Conservation (phyloP, 2,113 vertebrate species). For the Lepisosteus osseus region DNA sequence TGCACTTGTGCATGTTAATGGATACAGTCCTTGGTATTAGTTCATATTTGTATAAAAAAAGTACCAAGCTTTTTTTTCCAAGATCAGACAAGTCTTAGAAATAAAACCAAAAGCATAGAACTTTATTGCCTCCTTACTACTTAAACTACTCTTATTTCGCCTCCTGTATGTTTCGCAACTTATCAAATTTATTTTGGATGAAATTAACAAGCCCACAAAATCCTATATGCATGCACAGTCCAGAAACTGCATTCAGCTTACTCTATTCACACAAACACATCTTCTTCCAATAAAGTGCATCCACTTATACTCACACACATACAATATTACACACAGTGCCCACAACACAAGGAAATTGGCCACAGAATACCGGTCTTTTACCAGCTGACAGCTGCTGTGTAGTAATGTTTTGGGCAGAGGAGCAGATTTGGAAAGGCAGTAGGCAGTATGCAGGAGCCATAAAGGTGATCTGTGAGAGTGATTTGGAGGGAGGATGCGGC, state of each 20-base stretch:
- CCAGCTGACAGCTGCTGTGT: conserved; percentile 34
- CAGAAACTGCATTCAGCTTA: conserved; percentile 18
- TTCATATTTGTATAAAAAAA: neutral
- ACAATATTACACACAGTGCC: neutral
- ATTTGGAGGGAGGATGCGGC: conserved; percentile 43
- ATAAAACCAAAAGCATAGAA: too few species aligned
- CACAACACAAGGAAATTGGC: neutral
- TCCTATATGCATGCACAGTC: neutral
- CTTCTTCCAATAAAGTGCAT: neutral
- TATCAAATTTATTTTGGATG: too few species aligned
- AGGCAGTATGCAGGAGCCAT: conserved; percentile 37
- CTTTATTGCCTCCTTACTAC: too few species aligned
- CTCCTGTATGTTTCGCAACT: too few species aligned
- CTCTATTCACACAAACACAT: neutral
- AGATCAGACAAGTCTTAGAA: too few species aligned
- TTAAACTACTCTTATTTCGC: too few species aligned
- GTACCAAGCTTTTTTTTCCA: neutral
- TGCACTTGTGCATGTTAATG: too few species aligned
- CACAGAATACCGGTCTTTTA: neutral
- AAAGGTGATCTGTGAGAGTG: conserved; percentile 47
- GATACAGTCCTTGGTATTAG: too few species aligned
- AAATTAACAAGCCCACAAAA: neutral
- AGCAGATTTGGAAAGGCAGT: conserved; percentile 23
- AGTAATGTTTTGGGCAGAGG: conserved; percentile 12
- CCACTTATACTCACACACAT: neutral